These are phyloP conservation scores for Vesta saturnalis DNA, from an alignment of 2,888 invertebrate species.

Conservation along the genomic window DNA sequence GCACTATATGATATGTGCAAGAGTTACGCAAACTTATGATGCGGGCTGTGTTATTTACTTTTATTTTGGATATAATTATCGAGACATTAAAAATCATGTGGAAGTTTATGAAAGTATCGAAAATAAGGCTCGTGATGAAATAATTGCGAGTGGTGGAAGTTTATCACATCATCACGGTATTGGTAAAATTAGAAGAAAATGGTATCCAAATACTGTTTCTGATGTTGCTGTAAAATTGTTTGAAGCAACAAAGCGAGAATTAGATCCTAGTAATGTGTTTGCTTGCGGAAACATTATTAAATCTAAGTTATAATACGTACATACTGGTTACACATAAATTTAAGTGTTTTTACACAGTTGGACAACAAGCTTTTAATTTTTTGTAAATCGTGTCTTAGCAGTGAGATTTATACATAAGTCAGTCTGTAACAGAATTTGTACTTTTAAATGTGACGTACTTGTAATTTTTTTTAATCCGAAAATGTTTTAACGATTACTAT, in stretches of 20 bases:
- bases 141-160: constrained; percentile 89
- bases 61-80: constrained; percentile 59
- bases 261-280: constrained; percentile 96
- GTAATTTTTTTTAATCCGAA: no score
- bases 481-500: no score
- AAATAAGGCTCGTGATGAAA: constrained; percentile 88
- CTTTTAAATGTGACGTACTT: not conserved
- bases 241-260: constrained; percentile 81
- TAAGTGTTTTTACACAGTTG: not conserved
- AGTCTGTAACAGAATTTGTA: not conserved
- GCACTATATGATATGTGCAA: constrained; percentile 77
- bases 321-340: not conserved
- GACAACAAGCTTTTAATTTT: no score
- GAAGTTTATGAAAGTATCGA: constrained; percentile 88
- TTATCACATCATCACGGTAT: constrained; percentile 98
- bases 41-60: constrained; percentile 94
- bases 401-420: no score
- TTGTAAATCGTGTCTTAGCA: no score
- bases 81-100: constrained; percentile 82
- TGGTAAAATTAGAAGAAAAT: constrained; percentile 90
- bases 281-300: constrained; percentile 82
- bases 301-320: constrained; percentile 48
- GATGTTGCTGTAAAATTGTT: constrained; percentile 80
- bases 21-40: constrained; percentile 97
- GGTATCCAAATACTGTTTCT: constrained; percentile 88